Conservation (phyloP, 2,888 invertebrate species). For the Cryptocephalus moraei region DNA sequence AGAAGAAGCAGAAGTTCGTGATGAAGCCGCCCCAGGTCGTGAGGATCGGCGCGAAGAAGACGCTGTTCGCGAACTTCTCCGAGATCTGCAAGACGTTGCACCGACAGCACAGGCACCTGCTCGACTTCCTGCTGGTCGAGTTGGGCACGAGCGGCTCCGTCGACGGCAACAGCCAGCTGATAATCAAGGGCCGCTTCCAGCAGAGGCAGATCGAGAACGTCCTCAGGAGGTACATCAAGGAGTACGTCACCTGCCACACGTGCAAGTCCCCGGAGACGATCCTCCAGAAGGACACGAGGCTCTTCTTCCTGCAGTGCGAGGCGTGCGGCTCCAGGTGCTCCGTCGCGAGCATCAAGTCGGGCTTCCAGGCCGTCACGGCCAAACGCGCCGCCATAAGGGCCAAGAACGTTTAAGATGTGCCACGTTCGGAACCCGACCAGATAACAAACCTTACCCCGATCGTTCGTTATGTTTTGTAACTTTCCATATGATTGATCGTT, state of each 20-base stretch:
- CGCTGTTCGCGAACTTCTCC: slow-evolving; percentile 97
- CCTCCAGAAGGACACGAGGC: slow-evolving; percentile 93
- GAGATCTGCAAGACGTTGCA: slow-evolving; percentile 30
- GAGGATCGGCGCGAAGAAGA: slow-evolving; percentile 96
- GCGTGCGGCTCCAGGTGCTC: slow-evolving; percentile 98
- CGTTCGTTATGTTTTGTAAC: too few species aligned
- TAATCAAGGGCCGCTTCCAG: slow-evolving; percentile 97
- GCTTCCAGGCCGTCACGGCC: slow-evolving; percentile 96
- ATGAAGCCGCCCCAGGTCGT: slow-evolving; percentile 98
- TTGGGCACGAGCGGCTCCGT: slow-evolving; percentile 99
- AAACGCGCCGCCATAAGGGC: slow-evolving; percentile 71
- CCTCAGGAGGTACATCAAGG: slow-evolving; percentile 70
- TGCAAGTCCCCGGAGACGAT: slow-evolving; percentile 98
- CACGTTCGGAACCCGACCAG: too few species aligned
- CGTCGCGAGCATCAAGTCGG: slow-evolving; percentile 97
- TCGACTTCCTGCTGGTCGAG: slow-evolving; percentile 93
- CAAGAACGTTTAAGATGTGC: neutral
- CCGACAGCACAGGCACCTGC: neutral
- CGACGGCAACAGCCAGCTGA: slow-evolving; percentile 95
- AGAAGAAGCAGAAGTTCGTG: slow-evolving; percentile 40
- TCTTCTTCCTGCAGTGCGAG: slow-evolving; percentile 98
- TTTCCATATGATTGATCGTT: too few species aligned
- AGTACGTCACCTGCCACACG: slow-evolving; percentile 99
- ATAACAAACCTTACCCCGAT: too few species aligned
- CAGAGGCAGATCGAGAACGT: slow-evolving; percentile 99